Percentiles rank a stretch among this genome's conserved stretches.
Evolutionary conservation across 2,888 invertebrate genomes (phyloP).

Genomic region (Drepanosiphum platanoidis): DNA sequence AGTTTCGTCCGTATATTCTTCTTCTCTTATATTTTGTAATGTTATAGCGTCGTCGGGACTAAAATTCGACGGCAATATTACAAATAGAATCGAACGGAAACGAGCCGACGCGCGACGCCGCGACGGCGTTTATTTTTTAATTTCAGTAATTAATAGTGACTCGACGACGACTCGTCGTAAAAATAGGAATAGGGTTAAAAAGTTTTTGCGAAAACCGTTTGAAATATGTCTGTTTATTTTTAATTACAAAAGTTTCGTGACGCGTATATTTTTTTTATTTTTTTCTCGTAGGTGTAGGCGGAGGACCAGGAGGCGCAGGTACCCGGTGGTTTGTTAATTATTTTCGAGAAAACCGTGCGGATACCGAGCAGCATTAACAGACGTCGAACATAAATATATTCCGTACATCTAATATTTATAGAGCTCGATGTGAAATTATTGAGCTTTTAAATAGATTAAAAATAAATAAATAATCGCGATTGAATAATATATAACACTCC

Average conservation of each 20-base stretch:
- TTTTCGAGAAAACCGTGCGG: constrained; percentile 13
- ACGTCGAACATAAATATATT: not conserved
- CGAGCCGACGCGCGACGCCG: not conserved
- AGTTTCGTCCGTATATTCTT: no score
- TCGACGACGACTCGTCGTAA: not conserved
- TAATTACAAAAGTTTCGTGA: constrained; percentile 43
- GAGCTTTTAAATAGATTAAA: constrained; percentile 53
- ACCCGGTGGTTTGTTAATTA: constrained; percentile 21
- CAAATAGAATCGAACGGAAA: not conserved
- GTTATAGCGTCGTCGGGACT: no score
- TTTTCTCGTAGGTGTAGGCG: no score
- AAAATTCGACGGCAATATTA: not conserved
- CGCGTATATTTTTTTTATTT: not conserved
- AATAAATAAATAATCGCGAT: constrained; percentile 44
- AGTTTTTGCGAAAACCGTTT: not conserved
- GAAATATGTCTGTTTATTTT: constrained; percentile 27
- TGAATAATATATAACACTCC: constrained; percentile 16
- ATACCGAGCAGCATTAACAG: constrained; percentile 13
- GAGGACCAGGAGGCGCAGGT: no score
- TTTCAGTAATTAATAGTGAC: constrained; percentile 24
- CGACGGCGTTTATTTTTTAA: not conserved
- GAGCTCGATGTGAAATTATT: constrained; percentile 28
- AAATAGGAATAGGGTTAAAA: constrained; percentile 31
- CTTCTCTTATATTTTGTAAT: no score
- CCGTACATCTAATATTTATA: constrained; percentile 27